phyloP scores from a whole-genome alignment of 2,888 invertebrate genomes.

The Tridacna gigas region DNA sequence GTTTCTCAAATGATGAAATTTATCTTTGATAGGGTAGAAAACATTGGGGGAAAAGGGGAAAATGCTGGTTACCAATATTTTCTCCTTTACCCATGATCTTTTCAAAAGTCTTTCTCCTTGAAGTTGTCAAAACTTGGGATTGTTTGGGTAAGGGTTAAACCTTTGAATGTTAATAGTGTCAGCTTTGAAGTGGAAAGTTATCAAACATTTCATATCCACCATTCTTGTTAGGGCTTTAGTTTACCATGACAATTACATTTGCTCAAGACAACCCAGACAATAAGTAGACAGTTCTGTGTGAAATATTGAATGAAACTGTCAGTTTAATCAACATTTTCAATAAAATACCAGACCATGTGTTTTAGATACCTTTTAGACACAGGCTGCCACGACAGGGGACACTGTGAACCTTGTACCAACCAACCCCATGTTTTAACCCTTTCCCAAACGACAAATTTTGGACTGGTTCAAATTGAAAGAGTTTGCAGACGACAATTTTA shows the following conservation, averaged over 20 bases:
- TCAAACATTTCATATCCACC: background rate
- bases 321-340: slow-evolving; percentile 22
- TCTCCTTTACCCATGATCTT: too few relatives aligned
- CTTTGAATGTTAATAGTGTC: too few relatives aligned
- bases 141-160: too few relatives aligned
- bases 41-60: too few relatives aligned
- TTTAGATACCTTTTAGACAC: background rate
- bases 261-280: background rate
- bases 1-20: too few relatives aligned
- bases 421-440: background rate
- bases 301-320: slow-evolving; percentile 52
- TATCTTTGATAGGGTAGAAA: too few relatives aligned
- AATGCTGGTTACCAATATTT: too few relatives aligned
- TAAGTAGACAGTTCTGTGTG: slow-evolving; percentile 6
- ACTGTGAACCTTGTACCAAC: background rate
- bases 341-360: slow-evolving; percentile 15
- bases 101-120: too few relatives aligned
- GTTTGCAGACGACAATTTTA: too few relatives aligned
- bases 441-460: background rate
- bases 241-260: background rate
- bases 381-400: background rate
- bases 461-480: too few relatives aligned
- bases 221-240: background rate
- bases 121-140: too few relatives aligned
- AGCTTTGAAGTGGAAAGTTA: too few relatives aligned